Percentiles rank a stretch among this genome's conserved stretches.
Conservation (phyloP, 2,797 vertebrate species). For the Lagorchestes hirsutus region DNA sequence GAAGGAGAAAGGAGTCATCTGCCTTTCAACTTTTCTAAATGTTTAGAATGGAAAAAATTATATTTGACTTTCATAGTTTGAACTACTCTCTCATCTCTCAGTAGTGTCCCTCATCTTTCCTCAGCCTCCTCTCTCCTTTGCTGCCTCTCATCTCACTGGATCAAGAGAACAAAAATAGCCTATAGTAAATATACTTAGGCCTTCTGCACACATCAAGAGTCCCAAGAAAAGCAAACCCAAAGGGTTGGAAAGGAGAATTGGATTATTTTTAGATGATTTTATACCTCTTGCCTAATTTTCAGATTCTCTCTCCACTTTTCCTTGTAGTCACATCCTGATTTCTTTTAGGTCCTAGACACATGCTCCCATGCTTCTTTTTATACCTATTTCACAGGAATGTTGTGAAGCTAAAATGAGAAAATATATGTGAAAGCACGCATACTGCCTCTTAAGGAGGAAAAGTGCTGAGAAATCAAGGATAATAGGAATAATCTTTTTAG, state of each 20-base stretch:
- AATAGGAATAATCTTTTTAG: constrained; percentile 37
- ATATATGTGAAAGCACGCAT: not conserved
- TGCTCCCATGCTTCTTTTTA: not conserved
- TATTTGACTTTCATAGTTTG: not conserved
- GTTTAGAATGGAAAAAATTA: constrained; percentile 30
- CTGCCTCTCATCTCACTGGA: constrained; percentile 24
- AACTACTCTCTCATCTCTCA: constrained; percentile 8
- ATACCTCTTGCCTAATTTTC: not conserved
- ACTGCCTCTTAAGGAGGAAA: constrained; percentile 36
- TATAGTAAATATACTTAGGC: not conserved
- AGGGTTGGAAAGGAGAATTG: not conserved
- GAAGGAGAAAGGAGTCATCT: not conserved
- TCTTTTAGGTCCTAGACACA: not conserved
- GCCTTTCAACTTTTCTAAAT: constrained; percentile 14
- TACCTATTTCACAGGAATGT: not conserved
- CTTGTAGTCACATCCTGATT: not conserved
- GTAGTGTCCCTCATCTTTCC: not conserved
- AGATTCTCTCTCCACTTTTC: not conserved
- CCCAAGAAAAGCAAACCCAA: not conserved
- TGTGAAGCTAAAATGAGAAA: constrained; percentile 38
- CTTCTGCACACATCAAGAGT: not conserved
- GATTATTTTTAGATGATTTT: constrained; percentile 1
- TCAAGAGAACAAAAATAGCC: not conserved
- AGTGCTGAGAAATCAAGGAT: constrained; percentile 42
- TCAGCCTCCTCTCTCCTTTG: constrained; percentile 12